Evolutionary conservation across 92 coral and sea anemone genomes (phyloP).

Genomic region (Desmophyllum pertusum): DNA sequence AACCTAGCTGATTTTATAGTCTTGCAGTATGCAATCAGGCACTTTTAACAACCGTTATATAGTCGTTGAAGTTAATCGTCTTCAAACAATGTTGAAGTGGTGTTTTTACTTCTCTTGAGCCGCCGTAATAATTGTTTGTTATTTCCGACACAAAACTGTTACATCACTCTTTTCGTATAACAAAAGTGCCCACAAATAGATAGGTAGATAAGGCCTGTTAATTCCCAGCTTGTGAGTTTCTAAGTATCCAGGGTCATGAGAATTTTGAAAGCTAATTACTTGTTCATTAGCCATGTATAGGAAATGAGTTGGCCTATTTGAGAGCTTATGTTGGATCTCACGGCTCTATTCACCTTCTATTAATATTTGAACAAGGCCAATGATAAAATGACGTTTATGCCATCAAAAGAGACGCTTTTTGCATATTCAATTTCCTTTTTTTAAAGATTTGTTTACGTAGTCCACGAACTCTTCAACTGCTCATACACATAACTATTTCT

Average conservation of each 20-base stretch:
- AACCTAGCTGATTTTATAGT: neutral
- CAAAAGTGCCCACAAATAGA: neutral
- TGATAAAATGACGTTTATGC: constrained; percentile 35
- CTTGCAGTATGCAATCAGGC: neutral
- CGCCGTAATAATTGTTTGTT: neutral
- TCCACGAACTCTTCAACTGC: neutral
- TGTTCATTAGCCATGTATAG: neutral
- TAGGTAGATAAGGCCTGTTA: neutral
- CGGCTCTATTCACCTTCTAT: constrained; percentile 14
- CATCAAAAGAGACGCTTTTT: constrained; percentile 23
- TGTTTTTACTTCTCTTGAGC: constrained; percentile 22
- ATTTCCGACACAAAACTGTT: neutral
- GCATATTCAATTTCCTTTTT: constrained; percentile 40
- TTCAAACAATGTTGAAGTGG: constrained; percentile 21
- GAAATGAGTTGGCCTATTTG: constrained; percentile 3
- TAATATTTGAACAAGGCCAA: constrained; percentile 11
- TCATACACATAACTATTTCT: constrained; percentile 1
- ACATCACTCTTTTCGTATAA: too few relatives aligned
- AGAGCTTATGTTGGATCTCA: neutral
- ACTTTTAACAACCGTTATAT: neutral
- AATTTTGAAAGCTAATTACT: neutral
- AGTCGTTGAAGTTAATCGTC: neutral
- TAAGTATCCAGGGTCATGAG: neutral
- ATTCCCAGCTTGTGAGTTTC: neutral
- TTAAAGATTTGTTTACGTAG: constrained; percentile 28